These are phyloP conservation scores for Sphaerophoria taeniata DNA, from an alignment of 2,888 invertebrate species.

Conservation along the genomic window DNA sequence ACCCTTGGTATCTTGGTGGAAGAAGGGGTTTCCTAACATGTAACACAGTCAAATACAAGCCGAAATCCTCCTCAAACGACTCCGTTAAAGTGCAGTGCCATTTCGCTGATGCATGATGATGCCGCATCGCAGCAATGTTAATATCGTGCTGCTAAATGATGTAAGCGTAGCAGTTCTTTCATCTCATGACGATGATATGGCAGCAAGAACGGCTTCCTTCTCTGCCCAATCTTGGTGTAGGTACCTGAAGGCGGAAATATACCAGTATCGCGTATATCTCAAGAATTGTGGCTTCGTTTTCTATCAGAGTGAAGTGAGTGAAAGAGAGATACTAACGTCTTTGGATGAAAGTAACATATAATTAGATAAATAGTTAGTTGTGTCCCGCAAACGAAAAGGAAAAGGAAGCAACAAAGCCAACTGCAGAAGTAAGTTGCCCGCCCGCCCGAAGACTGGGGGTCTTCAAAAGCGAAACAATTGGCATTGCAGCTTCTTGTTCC, in stretches of 20 bases:
- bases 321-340: slow-evolving; percentile 34
- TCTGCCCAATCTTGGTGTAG: background rate
- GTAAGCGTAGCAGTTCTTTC: slow-evolving; percentile 74
- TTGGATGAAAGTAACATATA: slow-evolving; percentile 74
- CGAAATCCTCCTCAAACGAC: background rate
- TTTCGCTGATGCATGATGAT: slow-evolving; percentile 74
- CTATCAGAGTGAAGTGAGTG: slow-evolving; percentile 53
- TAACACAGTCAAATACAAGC: slow-evolving; percentile 19
- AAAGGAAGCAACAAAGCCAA: slow-evolving; percentile 54
- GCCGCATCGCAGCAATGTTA: slow-evolving; percentile 69
- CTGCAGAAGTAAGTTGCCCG: slow-evolving; percentile 11
- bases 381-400: slow-evolving; percentile 71
- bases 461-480: slow-evolving; percentile 42
- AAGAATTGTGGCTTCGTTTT: slow-evolving; percentile 55
- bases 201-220: slow-evolving; percentile 46
- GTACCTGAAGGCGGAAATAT: slow-evolving; percentile 52
- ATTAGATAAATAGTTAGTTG: slow-evolving; percentile 74
- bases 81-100: slow-evolving; percentile 74
- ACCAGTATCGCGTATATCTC: slow-evolving; percentile 56
- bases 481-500: slow-evolving; percentile 64
- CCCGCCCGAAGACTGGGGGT: too few relatives aligned
- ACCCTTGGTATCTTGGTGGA: too few relatives aligned
- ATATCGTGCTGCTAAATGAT: slow-evolving; percentile 75
- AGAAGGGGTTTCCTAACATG: too few relatives aligned
- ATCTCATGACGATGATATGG: slow-evolving; percentile 39